phyloP scores from a whole-genome alignment of 2,888 invertebrate species.

The Pseudococcus jackbeardsleyi region DNA sequence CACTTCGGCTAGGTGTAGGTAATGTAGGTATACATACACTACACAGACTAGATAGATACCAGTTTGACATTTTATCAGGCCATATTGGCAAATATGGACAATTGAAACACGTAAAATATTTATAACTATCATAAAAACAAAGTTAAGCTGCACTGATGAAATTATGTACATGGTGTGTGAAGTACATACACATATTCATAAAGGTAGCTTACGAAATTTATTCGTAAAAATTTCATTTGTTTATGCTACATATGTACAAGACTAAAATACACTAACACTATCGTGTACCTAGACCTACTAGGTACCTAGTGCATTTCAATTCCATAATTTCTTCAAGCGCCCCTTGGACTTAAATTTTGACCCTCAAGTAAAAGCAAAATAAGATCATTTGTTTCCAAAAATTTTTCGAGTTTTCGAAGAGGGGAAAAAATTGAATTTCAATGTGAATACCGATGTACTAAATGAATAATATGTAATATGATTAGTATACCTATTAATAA shows the following conservation, averaged over 20 bases:
- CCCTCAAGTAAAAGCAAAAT: not conserved
- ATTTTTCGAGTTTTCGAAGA: not conserved
- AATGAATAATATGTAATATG: too few species aligned
- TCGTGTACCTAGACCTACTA: too few species aligned
- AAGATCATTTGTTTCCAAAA: not conserved
- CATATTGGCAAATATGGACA: not conserved
- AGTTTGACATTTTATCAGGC: not conserved
- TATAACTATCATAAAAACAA: not conserved
- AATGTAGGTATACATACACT: too few species aligned
- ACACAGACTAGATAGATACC: not conserved
- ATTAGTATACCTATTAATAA: too few species aligned
- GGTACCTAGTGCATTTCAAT: not conserved
- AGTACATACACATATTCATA: not conserved
- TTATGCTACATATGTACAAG: not conserved
- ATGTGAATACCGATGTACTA: too few species aligned
- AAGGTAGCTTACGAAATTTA: not conserved
- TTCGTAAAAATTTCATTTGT: conserved; percentile 6
- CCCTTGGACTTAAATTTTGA: not conserved
- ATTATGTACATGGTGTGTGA: not conserved
- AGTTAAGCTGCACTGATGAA: not conserved
- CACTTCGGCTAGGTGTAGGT: too few species aligned
- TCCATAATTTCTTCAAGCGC: not conserved
- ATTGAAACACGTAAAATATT: not conserved
- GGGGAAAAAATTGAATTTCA: too few species aligned
- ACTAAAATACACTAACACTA: too few species aligned